Conservation (phyloP, 2,113 vertebrate species). For the Cyphomyrus plagiostoma region DNA sequence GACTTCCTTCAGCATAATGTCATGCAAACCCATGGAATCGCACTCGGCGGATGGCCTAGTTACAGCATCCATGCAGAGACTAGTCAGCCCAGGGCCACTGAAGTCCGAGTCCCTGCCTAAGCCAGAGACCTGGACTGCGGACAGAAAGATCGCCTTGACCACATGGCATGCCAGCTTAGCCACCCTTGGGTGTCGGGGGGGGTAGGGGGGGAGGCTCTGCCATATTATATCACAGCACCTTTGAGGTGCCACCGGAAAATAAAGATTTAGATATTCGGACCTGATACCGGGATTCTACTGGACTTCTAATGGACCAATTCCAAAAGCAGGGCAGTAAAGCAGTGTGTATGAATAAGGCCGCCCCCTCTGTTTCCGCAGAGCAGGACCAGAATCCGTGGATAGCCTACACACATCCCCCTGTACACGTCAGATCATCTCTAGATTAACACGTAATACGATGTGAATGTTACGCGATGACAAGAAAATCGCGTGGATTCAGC, state of each 20-base stretch:
- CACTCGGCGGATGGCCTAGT: not conserved
- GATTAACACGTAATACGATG: not conserved
- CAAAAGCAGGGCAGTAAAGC: not conserved
- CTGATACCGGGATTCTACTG: not conserved
- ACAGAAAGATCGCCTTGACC: not conserved
- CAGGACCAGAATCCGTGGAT: not conserved
- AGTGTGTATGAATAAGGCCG: not conserved
- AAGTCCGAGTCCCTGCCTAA: not conserved
- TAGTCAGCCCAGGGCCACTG: not conserved
- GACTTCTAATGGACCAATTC: not conserved
- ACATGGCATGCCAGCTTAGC: too few species aligned
- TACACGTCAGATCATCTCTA: not conserved
- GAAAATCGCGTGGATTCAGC: too few species aligned
- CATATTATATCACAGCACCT: not conserved
- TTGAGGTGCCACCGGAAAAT: not conserved
- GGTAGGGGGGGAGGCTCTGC: not conserved
- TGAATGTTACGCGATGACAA: too few species aligned
- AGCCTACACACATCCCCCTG: not conserved
- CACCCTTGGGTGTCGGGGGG: too few species aligned
- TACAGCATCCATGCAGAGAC: not conserved
- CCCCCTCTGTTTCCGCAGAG: not conserved
- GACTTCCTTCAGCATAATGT: not conserved
- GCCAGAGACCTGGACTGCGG: not conserved
- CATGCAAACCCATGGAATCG: not conserved
- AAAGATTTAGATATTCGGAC: not conserved